phyloP scores from a whole-genome alignment of 2,797 vertebrate genomes.

The Mus minutoides region DNA sequence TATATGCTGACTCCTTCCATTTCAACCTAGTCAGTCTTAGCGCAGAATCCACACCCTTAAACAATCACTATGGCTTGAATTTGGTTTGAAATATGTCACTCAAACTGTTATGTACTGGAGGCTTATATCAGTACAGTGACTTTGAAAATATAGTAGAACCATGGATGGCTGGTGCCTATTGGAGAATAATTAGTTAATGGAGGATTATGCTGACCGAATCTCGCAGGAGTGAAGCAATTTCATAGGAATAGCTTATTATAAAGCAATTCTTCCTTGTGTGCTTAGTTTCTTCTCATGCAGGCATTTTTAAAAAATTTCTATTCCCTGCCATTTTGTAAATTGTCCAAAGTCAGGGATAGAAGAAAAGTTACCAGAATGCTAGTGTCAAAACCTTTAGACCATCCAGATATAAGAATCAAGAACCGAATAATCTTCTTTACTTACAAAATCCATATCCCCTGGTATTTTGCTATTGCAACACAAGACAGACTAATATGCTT shows the following conservation, averaged over 20 bases:
- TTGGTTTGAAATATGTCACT: neutral
- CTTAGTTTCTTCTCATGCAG: neutral
- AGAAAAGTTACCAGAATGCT: neutral
- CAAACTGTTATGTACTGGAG: neutral
- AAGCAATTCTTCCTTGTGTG: neutral
- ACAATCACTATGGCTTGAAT: neutral
- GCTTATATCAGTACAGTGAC: too few species aligned
- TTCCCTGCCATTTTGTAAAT: neutral
- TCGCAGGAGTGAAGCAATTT: neutral
- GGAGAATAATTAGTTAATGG: neutral
- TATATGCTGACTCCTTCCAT: neutral
- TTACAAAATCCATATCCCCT: neutral
- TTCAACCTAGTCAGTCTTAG: neutral
- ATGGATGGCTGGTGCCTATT: neutral
- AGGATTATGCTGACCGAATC: too few species aligned
- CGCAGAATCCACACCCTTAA: neutral
- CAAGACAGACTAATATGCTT: neutral
- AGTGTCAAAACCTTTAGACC: neutral
- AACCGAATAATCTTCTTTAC: neutral
- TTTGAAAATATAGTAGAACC: neutral
- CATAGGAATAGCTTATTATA: neutral
- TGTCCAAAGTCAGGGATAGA: neutral
- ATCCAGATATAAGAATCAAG: neutral
- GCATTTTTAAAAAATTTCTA: neutral
- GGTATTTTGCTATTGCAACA: neutral